phyloP scores from a whole-genome alignment of 2,888 invertebrate genomes.

The Aphidoletes aphidimyza region DNA sequence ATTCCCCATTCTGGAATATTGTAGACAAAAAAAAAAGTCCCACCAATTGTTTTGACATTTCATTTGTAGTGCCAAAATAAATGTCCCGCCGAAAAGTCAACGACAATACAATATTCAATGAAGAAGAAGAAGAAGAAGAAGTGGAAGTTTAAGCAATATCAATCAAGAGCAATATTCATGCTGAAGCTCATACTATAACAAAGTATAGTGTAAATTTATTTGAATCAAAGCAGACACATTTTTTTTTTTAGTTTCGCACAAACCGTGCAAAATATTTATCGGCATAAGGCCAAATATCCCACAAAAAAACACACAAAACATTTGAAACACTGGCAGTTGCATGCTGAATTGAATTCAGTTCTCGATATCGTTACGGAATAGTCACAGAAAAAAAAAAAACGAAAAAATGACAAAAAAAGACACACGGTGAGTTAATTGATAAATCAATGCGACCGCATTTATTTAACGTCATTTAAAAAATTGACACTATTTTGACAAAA shows the following conservation, averaged over 20 bases:
- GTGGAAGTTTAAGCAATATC: not conserved
- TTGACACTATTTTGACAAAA: not conserved
- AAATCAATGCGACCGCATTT: not conserved
- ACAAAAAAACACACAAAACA: too few relatives aligned
- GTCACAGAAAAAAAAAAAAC: not conserved
- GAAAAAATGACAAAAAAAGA: conserved; percentile 43
- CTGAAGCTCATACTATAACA: not conserved
- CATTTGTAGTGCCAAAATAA: too few relatives aligned
- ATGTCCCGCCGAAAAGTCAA: too few relatives aligned
- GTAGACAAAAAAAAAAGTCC: too few relatives aligned
- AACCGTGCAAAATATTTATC: too few relatives aligned
- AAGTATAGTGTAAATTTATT: too few relatives aligned
- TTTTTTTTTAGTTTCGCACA: too few relatives aligned
- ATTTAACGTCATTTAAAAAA: not conserved
- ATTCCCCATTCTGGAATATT: too few relatives aligned
- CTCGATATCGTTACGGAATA: not conserved
- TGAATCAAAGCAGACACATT: too few relatives aligned
- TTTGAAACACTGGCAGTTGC: not conserved
- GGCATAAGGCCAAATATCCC: too few relatives aligned
- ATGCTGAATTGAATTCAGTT: not conserved
- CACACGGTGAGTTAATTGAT: not conserved
- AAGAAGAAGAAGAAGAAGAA: conserved; percentile 22
- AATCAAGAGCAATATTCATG: not conserved
- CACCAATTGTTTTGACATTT: too few relatives aligned
- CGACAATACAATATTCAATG: too few relatives aligned